Evolutionary conservation across 2,888 invertebrate genomes (phyloP), one percentile per base, ranked within the genome.

Genomic region (Athripsodes cinereus): DNA sequence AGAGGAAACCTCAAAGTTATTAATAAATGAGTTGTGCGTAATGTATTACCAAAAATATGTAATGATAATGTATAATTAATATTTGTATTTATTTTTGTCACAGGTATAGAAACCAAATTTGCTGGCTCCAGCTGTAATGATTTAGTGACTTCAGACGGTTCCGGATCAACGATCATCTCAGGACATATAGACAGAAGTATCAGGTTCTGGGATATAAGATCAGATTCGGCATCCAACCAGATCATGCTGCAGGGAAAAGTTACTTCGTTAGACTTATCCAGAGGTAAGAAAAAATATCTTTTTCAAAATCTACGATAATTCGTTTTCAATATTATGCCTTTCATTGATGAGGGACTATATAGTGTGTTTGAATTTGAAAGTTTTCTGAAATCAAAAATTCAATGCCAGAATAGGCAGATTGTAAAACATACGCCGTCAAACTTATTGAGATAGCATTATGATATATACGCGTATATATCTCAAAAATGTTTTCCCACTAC

Each of bases 171-270:
- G 55, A 91, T 98, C 67, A 93, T 98, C 68, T 96, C 96, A 68
- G 97, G 97, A 21, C 99, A 99, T 78, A 97, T 92, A 74, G 99
- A 99, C 79, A 96, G 96, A 75, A 88, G 89, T 69, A 90, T 99
- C 67, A 84, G 97, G 54, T 93, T 99, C 75, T 99, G 97, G 97
- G 99, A 99, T 74, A 88, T 90, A 62, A 83, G 98, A 67, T 85
- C 89, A 16, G 94, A 96, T 68, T 85, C 86, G 68, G 61, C 61
- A 1, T 85, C 87, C 62, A 92, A 92, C 70, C 92, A 95, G 74
- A 90, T 96, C 64, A 74, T 87, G 64, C 82, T 98, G 62, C 92
- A 92, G 71, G 96, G 95, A 59, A 92, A 92, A 80, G 90, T 98
- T 64, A 97, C 97, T 40, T 97, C 97, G 49, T 81, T 98, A 66